Evolutionary conservation across 1,140 invertebrate genomes (phyloP).

Genomic region (Dolichoris vasculosae): DNA sequence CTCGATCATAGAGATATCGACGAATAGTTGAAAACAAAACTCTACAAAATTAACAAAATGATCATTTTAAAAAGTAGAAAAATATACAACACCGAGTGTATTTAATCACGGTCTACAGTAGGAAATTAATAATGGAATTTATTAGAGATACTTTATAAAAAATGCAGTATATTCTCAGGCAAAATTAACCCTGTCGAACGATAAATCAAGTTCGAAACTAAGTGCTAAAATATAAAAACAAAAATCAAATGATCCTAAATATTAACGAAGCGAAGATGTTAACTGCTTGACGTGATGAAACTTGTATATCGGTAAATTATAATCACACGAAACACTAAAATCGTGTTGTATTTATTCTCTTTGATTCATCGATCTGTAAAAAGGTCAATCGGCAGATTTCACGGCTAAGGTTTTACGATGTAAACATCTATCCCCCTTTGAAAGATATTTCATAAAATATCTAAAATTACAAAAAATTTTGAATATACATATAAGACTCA

Average conservation of each 20-base stretch:
- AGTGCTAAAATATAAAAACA: slow-evolving; percentile 31
- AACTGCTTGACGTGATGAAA: slow-evolving; percentile 1
- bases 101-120: slow-evolving; percentile 39
- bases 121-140: slow-evolving; percentile 59
- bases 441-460: neutral
- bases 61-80: neutral
- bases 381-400: neutral
- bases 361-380: neutral
- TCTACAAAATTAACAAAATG: neutral
- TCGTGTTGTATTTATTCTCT: slow-evolving; percentile 25
- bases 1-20: slow-evolving; percentile 6
- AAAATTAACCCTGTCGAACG: neutral
- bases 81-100: neutral
- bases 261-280: slow-evolving; percentile 10
- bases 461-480: neutral
- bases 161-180: neutral
- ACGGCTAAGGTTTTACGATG: neutral
- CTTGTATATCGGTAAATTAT: slow-evolving; percentile 38
- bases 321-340: slow-evolving; percentile 27
- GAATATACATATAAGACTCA: neutral
- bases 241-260: slow-evolving; percentile 47
- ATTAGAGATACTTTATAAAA: slow-evolving; percentile 38
- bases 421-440: neutral
- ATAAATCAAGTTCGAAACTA: slow-evolving; percentile 41
- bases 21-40: neutral